Evolutionary conservation across 2,113 vertebrate genomes (phyloP).

Genomic region (Pelecanus crispus): DNA sequence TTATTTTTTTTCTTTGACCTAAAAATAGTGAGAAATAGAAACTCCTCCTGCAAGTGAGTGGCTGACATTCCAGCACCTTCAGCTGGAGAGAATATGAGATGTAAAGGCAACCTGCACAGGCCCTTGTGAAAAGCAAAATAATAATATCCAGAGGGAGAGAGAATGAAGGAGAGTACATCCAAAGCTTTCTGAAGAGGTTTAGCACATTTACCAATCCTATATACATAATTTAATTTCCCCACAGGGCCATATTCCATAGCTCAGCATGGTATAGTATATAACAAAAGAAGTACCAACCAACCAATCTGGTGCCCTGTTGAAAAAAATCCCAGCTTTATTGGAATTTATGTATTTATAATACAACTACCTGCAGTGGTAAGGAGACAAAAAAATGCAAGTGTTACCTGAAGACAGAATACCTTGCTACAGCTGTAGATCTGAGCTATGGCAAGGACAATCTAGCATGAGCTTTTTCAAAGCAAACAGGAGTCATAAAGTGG

Average conservation of each 20-base stretch:
- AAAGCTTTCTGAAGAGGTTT: constrained; percentile 10
- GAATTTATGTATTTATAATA: neutral
- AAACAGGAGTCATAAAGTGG: neutral
- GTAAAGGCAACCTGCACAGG: neutral
- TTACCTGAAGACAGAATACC: neutral
- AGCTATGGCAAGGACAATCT: neutral
- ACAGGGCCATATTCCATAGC: neutral
- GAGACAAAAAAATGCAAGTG: neutral
- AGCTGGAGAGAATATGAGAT: neutral
- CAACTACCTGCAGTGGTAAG: neutral
- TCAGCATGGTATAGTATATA: neutral
- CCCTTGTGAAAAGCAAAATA: constrained; percentile 1
- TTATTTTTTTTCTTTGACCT: neutral
- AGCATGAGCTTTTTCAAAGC: neutral
- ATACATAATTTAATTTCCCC: constrained; percentile 29
- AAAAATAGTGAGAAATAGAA: neutral
- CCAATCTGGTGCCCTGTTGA: neutral
- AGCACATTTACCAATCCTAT: neutral
- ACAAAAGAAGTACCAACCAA: neutral
- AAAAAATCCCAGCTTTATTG: neutral
- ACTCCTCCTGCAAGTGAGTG: neutral
- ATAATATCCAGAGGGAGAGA: neutral
- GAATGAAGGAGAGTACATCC: neutral
- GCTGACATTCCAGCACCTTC: constrained; percentile 13
- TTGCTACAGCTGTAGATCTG: neutral